phyloP scores from a whole-genome alignment of 2,113 vertebrate species.

The Charadrius vociferus region DNA sequence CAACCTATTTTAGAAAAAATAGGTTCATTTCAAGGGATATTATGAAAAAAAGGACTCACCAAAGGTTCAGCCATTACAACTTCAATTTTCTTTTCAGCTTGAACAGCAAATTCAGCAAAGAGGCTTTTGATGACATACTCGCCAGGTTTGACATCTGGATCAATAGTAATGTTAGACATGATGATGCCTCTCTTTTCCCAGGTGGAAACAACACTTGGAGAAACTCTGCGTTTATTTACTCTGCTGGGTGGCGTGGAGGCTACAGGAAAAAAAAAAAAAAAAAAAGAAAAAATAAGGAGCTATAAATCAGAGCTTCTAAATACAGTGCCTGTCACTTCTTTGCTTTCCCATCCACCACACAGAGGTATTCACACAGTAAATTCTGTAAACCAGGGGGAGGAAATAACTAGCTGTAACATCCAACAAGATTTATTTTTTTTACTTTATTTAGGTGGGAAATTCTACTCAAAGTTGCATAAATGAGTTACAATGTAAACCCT shows the following conservation, averaged over 20 bases:
- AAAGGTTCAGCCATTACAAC: constrained; percentile 99
- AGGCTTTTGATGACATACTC: constrained; percentile 99
- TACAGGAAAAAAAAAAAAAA: constrained; percentile 37
- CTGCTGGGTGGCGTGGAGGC: constrained; percentile 90
- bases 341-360: not conserved
- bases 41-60: constrained; percentile 79
- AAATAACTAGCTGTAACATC: not conserved
- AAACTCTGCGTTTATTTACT: constrained; percentile 77
- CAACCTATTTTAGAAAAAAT: not conserved
- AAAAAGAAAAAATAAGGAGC: not conserved
- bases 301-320: not conserved
- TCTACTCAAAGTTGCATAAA: not conserved
- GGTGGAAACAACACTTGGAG: constrained; percentile 76
- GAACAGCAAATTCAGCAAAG: constrained; percentile 96
- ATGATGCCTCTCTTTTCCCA: constrained; percentile 80
- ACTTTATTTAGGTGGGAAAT: not conserved
- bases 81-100: constrained; percentile 99
- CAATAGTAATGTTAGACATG: constrained; percentile 98
- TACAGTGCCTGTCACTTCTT: not conserved
- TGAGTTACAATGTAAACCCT: not conserved
- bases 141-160: constrained; percentile 98
- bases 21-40: not conserved
- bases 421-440: not conserved
- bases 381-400: not conserved
- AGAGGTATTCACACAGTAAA: not conserved